phyloP scores from a whole-genome alignment of 1,140 invertebrate species.

The Nasonia vitripennis region DNA sequence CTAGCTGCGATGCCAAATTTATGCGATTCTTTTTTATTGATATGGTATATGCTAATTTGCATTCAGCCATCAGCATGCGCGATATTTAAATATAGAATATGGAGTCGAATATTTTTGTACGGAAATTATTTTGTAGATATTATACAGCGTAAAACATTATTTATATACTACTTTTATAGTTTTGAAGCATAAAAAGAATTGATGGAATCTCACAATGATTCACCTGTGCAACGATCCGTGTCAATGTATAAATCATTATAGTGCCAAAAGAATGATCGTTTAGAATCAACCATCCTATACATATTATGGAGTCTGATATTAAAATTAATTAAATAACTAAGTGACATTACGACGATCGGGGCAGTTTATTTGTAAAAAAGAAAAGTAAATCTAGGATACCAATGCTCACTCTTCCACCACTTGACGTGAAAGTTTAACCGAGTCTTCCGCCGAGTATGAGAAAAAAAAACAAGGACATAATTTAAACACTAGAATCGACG shows the following conservation, averaged over 20 bases:
- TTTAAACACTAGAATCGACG: not conserved
- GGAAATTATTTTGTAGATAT: too few species aligned
- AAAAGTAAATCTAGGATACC: not conserved
- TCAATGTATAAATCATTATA: conserved; percentile 11
- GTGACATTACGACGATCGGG: not conserved
- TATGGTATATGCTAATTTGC: too few species aligned
- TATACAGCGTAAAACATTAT: too few species aligned
- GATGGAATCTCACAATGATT: not conserved
- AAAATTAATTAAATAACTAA: not conserved
- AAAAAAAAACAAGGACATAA: not conserved
- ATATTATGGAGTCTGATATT: conserved; percentile 7
- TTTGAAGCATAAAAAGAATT: not conserved
- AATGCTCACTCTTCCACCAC: not conserved
- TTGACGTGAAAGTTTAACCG: not conserved
- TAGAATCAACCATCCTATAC: not conserved
- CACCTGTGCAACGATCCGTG: not conserved
- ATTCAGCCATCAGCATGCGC: too few species aligned
- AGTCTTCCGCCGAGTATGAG: not conserved
- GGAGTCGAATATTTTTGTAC: too few species aligned
- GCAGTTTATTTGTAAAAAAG: not conserved
- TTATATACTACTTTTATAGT: too few species aligned
- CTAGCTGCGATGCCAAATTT: too few species aligned
- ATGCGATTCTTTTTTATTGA: too few species aligned
- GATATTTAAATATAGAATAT: too few species aligned
- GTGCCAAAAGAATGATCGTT: conserved; percentile 28